Conservation (phyloP, 2,113 vertebrate species). For the Scopus umbretta region DNA sequence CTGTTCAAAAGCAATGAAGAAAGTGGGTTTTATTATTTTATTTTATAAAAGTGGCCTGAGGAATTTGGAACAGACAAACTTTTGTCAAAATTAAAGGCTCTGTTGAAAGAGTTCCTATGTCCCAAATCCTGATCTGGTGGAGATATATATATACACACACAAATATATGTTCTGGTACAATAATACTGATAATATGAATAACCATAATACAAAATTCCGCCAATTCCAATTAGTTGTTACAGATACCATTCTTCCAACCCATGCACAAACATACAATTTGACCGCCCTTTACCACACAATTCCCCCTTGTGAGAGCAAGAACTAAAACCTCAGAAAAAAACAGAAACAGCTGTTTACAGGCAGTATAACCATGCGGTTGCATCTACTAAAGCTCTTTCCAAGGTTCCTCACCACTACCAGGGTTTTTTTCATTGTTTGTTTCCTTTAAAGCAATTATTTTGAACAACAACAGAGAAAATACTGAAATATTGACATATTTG, state of each 20-base stretch:
- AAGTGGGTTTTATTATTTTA: neutral
- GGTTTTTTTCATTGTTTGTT: neutral
- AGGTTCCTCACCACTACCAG: neutral
- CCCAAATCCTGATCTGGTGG: neutral
- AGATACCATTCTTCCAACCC: neutral
- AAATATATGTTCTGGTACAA: neutral
- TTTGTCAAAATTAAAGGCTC: neutral
- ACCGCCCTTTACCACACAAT: neutral
- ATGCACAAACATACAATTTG: neutral
- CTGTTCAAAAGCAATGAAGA: neutral
- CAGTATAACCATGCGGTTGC: neutral
- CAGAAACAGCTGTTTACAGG: neutral
- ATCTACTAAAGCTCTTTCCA: neutral
- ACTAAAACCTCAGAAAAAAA: neutral
- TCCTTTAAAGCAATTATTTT: neutral
- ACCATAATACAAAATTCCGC: neutral
- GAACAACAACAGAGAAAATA: neutral
- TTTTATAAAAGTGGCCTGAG: neutral
- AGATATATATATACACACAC: no score
- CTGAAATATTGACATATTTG: neutral
- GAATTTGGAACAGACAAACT: neutral
- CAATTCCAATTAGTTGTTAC: neutral
- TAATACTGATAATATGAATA: neutral
- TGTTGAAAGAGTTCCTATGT: neutral
- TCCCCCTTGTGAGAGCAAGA: neutral